Evolutionary conservation across 2,113 vertebrate species (phyloP).

Genomic region (Hemicordylus capensis): DNA sequence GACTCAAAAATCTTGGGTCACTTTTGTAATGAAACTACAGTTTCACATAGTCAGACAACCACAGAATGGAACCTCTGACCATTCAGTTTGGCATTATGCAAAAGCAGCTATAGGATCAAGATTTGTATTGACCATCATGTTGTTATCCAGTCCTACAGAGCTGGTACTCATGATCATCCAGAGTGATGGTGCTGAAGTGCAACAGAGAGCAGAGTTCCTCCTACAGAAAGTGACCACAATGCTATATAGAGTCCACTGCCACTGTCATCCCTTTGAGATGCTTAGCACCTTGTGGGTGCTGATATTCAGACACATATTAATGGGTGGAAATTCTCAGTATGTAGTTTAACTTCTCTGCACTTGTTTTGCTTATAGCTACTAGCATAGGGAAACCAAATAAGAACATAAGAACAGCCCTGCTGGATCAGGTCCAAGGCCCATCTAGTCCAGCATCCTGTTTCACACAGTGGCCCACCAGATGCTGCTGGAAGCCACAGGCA

Average conservation of each 20-base stretch:
- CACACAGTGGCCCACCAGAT: too few relatives aligned
- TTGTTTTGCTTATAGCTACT: background rate
- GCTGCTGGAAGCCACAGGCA: too few relatives aligned
- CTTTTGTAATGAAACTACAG: too few relatives aligned
- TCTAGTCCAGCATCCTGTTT: too few relatives aligned
- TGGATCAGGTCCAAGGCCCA: too few relatives aligned
- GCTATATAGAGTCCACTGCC: background rate
- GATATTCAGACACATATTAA: background rate
- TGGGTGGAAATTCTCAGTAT: background rate
- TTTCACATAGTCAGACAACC: too few relatives aligned
- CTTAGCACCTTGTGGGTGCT: background rate
- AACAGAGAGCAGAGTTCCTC: background rate
- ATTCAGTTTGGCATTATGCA: too few relatives aligned
- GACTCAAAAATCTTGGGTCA: too few relatives aligned
- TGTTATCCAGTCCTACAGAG: background rate
- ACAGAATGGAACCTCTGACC: too few relatives aligned
- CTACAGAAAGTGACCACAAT: too few relatives aligned
- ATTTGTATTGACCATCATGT: background rate
- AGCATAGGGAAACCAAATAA: conserved; percentile 9
- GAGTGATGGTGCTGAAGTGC: background rate
- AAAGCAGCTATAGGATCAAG: too few relatives aligned
- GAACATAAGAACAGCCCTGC: too few relatives aligned
- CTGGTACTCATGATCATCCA: background rate
- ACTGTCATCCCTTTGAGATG: background rate
- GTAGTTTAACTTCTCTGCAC: background rate